A percentile compares a stretch with the other conserved stretches of the same genome.
Evolutionary conservation across 1,140 invertebrate species (phyloP).

Genomic region (Odontomachus brunneus): DNA sequence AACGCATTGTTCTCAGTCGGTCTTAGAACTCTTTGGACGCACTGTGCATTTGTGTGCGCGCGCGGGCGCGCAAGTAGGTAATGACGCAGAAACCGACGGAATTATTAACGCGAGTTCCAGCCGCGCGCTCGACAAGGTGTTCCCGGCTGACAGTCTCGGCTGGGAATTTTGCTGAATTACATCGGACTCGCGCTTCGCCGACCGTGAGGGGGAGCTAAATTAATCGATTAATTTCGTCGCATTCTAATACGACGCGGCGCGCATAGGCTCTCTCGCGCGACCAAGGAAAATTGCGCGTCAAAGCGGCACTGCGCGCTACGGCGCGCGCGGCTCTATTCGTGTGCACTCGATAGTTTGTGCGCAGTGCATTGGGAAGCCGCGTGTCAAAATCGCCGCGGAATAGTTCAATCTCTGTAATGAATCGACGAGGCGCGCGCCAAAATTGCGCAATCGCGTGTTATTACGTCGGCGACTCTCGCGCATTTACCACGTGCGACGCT

Average conservation of each 20-base stretch:
- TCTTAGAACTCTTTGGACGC: too few species aligned
- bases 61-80: slow-evolving; percentile 58
- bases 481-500: neutral
- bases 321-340: slow-evolving; percentile 16
- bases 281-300: slow-evolving; percentile 32
- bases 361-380: slow-evolving; percentile 47
- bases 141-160: slow-evolving; percentile 22
- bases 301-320: slow-evolving; percentile 2
- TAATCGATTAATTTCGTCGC: slow-evolving; percentile 67
- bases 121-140: slow-evolving; percentile 31
- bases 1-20: too few species aligned
- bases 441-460: slow-evolving; percentile 38
- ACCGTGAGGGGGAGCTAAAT: slow-evolving; percentile 58
- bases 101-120: slow-evolving; percentile 65
- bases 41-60: too few species aligned
- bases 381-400: slow-evolving; percentile 41
- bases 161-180: slow-evolving; percentile 66
- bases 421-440: slow-evolving; percentile 4
- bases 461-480: slow-evolving; percentile 20
- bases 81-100: slow-evolving; percentile 60
- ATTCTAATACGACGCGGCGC: slow-evolving; percentile 33
- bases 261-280: slow-evolving; percentile 28
- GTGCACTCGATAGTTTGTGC: slow-evolving; percentile 39
- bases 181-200: slow-evolving; percentile 54
- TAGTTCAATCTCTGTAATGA: slow-evolving; percentile 50